Conservation (phyloP, 2,113 vertebrate genomes). For the Glaucomys volans region DNA sequence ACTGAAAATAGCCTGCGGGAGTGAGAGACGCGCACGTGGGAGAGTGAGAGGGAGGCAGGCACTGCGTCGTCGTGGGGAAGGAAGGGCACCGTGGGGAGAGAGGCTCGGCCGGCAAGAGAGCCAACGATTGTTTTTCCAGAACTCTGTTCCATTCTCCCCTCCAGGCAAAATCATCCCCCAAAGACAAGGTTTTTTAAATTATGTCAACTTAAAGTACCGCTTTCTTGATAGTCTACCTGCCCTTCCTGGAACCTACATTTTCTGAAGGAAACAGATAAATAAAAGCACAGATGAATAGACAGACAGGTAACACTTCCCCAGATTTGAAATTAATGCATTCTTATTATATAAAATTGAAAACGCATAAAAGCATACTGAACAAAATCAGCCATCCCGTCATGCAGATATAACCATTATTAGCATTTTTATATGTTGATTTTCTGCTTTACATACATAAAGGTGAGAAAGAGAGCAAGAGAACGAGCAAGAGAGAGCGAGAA, state of each 20-base stretch:
- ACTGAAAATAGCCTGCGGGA: slow-evolving; percentile 73
- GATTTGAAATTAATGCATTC: not conserved
- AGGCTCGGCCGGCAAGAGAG: fast-evolving
- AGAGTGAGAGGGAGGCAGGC: slow-evolving; percentile 41
- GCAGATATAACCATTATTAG: not conserved
- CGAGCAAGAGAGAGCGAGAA: too few species aligned
- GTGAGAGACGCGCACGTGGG: slow-evolving; percentile 69
- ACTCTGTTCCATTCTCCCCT: slow-evolving; percentile 44
- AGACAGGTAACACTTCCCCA: not conserved
- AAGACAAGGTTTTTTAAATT: slow-evolving; percentile 39
- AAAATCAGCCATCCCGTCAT: not conserved
- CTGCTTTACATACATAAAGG: not conserved
- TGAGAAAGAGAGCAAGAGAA: not conserved
- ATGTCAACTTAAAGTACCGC: slow-evolving; percentile 9
- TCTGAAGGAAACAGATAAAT: slow-evolving; percentile 12
- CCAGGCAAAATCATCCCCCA: slow-evolving; percentile 42
- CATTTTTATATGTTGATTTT: not conserved
- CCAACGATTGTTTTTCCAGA: not conserved
- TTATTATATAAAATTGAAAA: slow-evolving; percentile 19
- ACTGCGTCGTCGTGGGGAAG: too few species aligned
- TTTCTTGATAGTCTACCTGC: not conserved
- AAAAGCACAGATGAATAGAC: not conserved
- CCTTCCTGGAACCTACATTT: slow-evolving; percentile 2
- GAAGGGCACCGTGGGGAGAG: not conserved
- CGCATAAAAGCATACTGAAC: slow-evolving; percentile 18